These are phyloP conservation scores for Callospermophilus lateralis DNA, from an alignment of 2,113 vertebrate genomes.

Conservation along the genomic window DNA sequence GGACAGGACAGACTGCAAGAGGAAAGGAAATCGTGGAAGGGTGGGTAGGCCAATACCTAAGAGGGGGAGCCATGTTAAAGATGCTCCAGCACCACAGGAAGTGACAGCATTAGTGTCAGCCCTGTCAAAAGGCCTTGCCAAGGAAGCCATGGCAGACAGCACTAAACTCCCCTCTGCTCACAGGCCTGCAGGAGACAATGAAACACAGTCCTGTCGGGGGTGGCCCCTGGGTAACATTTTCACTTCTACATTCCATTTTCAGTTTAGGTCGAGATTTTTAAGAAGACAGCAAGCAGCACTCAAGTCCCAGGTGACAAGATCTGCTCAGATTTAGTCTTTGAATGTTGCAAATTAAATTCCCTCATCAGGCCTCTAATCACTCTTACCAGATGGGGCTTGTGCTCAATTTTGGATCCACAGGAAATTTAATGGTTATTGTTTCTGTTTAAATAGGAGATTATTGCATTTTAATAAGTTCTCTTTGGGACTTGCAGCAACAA, in stretches of 20 bases:
- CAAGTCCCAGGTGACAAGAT: constrained; percentile 94
- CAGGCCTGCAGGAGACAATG: constrained; percentile 88
- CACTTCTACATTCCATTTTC: constrained; percentile 91
- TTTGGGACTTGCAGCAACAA: constrained; percentile 98
- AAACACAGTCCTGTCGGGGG: constrained; percentile 87
- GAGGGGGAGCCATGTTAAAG: constrained; percentile 44
- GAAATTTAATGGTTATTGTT: constrained; percentile 99
- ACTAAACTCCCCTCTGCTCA: constrained; percentile 76
- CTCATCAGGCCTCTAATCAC: constrained; percentile 99
- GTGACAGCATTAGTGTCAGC: constrained; percentile 45
- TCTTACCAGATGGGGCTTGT: constrained; percentile 99
- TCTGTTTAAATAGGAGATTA: constrained; percentile 99
- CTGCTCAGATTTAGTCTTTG: constrained; percentile 98
- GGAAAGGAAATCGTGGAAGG: background rate
- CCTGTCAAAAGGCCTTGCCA: constrained; percentile 71
- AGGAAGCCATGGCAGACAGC: constrained; percentile 67
- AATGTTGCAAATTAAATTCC: constrained; percentile 99
- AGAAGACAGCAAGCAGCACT: constrained; percentile 93
- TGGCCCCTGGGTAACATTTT: constrained; percentile 91
- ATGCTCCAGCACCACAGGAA: background rate
- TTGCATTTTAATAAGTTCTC: constrained; percentile 99
- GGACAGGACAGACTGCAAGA: background rate
- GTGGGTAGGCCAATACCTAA: background rate
- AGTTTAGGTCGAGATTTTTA: constrained; percentile 92
- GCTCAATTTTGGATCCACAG: constrained; percentile 98